Conservation (phyloP, 2,888 invertebrate species). For the Eupsilia transversa region DNA sequence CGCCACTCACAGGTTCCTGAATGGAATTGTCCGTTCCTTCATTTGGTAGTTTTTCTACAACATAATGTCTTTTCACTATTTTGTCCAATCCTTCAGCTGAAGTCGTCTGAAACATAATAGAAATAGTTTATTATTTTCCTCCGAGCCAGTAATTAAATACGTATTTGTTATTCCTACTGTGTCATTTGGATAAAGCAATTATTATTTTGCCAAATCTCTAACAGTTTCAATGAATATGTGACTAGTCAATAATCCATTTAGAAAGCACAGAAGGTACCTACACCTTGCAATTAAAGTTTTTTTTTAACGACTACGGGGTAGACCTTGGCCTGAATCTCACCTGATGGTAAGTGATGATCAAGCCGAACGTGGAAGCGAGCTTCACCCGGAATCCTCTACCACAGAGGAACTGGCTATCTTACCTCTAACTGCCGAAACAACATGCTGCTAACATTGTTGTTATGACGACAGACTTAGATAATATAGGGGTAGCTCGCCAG, state of each 20-base stretch:
- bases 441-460: no score
- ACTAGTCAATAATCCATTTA: background rate
- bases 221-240: background rate
- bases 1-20: background rate
- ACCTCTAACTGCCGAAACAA: no score
- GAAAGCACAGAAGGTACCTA: no score
- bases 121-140: background rate
- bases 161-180: background rate
- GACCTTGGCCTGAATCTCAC: no score
- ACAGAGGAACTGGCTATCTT: no score
- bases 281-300: no score
- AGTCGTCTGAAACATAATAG: constrained; percentile 76
- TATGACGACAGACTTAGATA: no score
- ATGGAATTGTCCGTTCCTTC: background rate
- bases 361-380: no score
- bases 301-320: no score
- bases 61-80: constrained; percentile 75
- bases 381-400: no score
- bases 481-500: no score
- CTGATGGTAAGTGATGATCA: no score
- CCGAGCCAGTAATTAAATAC: background rate
- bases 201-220: background rate
- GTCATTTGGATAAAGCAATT: background rate
- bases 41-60: constrained; percentile 67
- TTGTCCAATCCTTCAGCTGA: constrained; percentile 79